These are phyloP conservation scores for Cyprinodon diabolis DNA, from an alignment of 2,797 vertebrate genomes.

Conservation along the genomic window DNA sequence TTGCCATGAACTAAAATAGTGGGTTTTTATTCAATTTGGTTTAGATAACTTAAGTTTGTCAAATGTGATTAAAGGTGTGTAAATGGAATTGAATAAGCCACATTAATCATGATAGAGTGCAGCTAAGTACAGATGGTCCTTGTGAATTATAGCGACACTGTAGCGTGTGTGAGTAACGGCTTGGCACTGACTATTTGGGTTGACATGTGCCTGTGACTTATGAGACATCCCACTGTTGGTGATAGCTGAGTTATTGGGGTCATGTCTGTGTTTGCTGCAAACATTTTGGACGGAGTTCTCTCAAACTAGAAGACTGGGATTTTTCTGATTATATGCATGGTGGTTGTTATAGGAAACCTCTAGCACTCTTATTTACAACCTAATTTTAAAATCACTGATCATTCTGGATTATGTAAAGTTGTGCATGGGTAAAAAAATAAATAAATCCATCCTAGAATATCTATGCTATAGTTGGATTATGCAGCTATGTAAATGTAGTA, in stretches of 20 bases:
- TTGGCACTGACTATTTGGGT: constrained; percentile 18
- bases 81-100: constrained; percentile 9
- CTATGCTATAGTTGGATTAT: constrained; percentile 19
- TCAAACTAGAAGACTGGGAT: constrained; percentile 5
- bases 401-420: constrained; percentile 14
- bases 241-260: constrained; percentile 48
- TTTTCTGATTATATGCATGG: constrained; percentile 7
- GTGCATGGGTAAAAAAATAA: constrained; percentile 9
- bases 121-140: constrained; percentile 9
- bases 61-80: constrained; percentile 29
- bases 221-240: constrained; percentile 32
- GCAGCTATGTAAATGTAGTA: not conserved
- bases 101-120: constrained; percentile 24
- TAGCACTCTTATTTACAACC: not conserved
- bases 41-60: constrained; percentile 16
- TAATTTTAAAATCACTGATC: constrained; percentile 11
- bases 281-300: constrained; percentile 32
- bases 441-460: not conserved
- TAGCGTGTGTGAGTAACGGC: constrained; percentile 40
- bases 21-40: not conserved
- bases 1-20: constrained; percentile 6
- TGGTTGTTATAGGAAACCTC: constrained; percentile 7
- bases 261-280: constrained; percentile 37
- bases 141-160: constrained; percentile 38
- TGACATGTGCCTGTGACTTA: constrained; percentile 36